These are phyloP conservation scores for Anthophora plumipes DNA, from an alignment of 2,888 invertebrate genomes.

Conservation along the genomic window DNA sequence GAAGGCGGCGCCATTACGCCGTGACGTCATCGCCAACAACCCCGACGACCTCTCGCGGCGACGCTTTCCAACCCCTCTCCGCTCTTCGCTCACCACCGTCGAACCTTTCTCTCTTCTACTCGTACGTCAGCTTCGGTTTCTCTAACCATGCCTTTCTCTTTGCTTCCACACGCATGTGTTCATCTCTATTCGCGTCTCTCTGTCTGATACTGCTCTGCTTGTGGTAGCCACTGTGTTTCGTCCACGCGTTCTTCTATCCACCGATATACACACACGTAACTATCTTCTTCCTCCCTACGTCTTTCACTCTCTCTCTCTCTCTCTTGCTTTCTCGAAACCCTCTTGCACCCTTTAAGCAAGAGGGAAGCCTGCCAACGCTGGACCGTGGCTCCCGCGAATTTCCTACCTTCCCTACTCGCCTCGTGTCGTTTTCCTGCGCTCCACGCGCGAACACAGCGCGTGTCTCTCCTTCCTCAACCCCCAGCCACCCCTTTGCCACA, in stretches of 20 bases:
- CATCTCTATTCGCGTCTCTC: slow-evolving; percentile 14
- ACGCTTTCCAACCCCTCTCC: slow-evolving; percentile 46
- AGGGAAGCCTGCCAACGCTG: slow-evolving; percentile 8
- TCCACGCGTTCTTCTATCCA: slow-evolving; percentile 49
- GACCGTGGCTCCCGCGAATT: slow-evolving; percentile 36
- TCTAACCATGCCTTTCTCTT: not conserved
- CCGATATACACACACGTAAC: not conserved
- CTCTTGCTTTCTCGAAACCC: not conserved
- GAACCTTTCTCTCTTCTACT: not conserved
- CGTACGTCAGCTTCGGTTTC: not conserved
- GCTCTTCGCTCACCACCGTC: not conserved
- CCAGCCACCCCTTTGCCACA: not conserved
- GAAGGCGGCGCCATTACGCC: slow-evolving; percentile 73
- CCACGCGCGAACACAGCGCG: slow-evolving; percentile 29
- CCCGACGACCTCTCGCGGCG: slow-evolving; percentile 78
- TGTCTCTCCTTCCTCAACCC: slow-evolving; percentile 16
- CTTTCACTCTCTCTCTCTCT: not conserved
- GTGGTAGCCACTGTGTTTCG: slow-evolving; percentile 45
- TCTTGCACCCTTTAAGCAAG: not conserved
- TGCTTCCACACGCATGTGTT: slow-evolving; percentile 13
- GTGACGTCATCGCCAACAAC: slow-evolving; percentile 77
- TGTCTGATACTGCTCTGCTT: slow-evolving; percentile 9
- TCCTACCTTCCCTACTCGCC: slow-evolving; percentile 50
- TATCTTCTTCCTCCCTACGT: no score
- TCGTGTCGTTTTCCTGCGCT: slow-evolving; percentile 40